Evolutionary conservation across 2,888 invertebrate species (phyloP), one percentile per base, ranked within the genome.

Genomic region (Hypomecis atomaria): DNA sequence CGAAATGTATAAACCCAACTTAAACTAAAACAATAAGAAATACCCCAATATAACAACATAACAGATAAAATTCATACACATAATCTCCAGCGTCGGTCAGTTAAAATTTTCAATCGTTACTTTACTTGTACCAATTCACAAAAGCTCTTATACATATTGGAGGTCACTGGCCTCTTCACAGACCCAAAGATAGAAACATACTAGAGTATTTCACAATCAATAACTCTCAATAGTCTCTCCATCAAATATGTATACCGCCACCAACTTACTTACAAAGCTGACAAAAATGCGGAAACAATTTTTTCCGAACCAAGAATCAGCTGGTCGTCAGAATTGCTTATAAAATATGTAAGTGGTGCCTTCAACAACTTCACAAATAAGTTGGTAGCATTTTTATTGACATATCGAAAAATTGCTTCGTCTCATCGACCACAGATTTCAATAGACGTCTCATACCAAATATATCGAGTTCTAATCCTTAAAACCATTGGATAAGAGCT

Each of bases 341-440:
- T 37, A 36, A 52, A 40, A 23, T n/a, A 33, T n/a, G 52, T 23
- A 10, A 5, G 23, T 33, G n/a, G 40, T 23, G 3, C 49, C 49
- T 40, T 7, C 9, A 13, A 8, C 5, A 40, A 10, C 40, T 37
- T 5, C 10, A n/a, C 6, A 40, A 7, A 40, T 40, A 52, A 52
- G 1, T 6, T 52, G 33, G 40, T 52, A 40, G 10, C 36, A 0
- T 34, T 11, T 8, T 40, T 6, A 59, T 54, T 44, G 59, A 56
- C 48, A 49, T 55, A 55, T 57, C 44, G 11, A 34, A 57, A 52
- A 52, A 52, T 52, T 52, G 40, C 55, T 62, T 44, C 42, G 42
- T 37, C 48, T 54, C 33, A 48, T 52, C 42, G 60, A 43, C 45
- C 49, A 47, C 6, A 13, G 33, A 45, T 40, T 56, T 34, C 34